Conservation (phyloP, 2,888 invertebrate species). For the Abrostola triplasia region DNA sequence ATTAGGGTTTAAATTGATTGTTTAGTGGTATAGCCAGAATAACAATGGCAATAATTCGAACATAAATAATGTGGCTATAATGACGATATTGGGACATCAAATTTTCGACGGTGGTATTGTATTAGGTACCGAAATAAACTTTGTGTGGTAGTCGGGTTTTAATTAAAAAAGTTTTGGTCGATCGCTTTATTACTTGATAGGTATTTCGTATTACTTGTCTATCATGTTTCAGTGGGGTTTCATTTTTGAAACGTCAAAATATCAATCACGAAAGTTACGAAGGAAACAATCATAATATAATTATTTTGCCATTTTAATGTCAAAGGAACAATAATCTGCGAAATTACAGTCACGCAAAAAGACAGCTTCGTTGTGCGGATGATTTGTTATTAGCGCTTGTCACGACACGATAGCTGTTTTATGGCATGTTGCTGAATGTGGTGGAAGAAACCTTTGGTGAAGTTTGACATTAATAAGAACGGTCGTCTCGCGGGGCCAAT, state of each 20-base stretch:
- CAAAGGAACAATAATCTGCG: constrained; percentile 28
- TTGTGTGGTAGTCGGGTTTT: constrained; percentile 41
- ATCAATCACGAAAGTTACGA: constrained; percentile 22
- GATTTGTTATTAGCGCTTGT: constrained; percentile 51
- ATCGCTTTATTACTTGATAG: constrained; percentile 50
- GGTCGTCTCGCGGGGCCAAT: constrained; percentile 40
- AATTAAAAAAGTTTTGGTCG: constrained; percentile 56
- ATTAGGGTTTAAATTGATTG: constrained; percentile 3
- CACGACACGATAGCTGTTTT: constrained; percentile 39
- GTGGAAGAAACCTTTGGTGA: constrained; percentile 17
- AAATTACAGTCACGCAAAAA: constrained; percentile 37
- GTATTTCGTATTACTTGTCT: constrained; percentile 42
- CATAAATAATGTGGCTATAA: constrained; percentile 26
- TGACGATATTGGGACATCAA: constrained; percentile 34
- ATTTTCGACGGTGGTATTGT: constrained; percentile 34
- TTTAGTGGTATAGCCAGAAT: constrained; percentile 9
- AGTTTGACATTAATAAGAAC: constrained; percentile 28
- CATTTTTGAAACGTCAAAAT: constrained; percentile 37
- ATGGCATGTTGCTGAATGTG: constrained; percentile 24
- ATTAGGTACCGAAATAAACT: constrained; percentile 49
- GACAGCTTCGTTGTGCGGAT: constrained; percentile 20
- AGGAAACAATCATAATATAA: constrained; percentile 19
- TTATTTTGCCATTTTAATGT: constrained; percentile 22
- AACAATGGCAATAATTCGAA: constrained; percentile 18
- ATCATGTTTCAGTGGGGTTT: constrained; percentile 27